phyloP scores from a whole-genome alignment of 2,797 vertebrate species.

The Chelonia mydas region DNA sequence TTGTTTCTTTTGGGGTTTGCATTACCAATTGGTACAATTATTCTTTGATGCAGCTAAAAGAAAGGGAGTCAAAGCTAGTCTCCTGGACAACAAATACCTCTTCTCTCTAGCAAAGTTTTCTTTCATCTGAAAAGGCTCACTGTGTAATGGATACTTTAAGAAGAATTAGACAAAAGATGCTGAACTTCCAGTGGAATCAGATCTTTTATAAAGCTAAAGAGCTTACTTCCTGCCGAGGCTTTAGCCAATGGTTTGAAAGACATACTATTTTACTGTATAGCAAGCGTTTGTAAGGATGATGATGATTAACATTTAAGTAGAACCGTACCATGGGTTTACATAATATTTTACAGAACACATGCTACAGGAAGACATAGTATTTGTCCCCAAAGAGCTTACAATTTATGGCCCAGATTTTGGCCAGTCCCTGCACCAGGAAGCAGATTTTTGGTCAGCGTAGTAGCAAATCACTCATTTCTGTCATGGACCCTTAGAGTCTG shows the following conservation, averaged over 20 bases:
- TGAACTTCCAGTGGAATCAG: slow-evolving; percentile 45
- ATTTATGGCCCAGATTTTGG: background rate
- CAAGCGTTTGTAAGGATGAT: background rate
- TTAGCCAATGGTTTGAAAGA: slow-evolving; percentile 42
- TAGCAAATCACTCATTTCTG: background rate
- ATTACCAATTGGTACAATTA: slow-evolving; percentile 29
- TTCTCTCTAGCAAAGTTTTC: slow-evolving; percentile 39
- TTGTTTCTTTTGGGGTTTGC: slow-evolving; percentile 25
- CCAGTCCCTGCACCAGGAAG: background rate
- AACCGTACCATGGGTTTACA: slow-evolving; percentile 54
- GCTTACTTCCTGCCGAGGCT: slow-evolving; percentile 21
- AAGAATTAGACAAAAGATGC: slow-evolving; percentile 38
- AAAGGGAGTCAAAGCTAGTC: slow-evolving; percentile 44
- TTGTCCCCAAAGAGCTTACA: background rate
- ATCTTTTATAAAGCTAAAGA: slow-evolving; percentile 59
- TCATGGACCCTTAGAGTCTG: background rate
- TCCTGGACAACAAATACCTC: background rate
- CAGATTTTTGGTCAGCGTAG: background rate
- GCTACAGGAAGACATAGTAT: background rate
- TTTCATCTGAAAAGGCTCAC: slow-evolving; percentile 61
- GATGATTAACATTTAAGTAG: slow-evolving; percentile 14
- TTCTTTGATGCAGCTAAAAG: slow-evolving; percentile 23
- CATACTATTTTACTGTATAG: slow-evolving; percentile 6
- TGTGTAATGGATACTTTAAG: slow-evolving; percentile 64
- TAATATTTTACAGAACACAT: slow-evolving; percentile 22